phyloP scores from a whole-genome alignment of 2,888 invertebrate genomes.

The Atherix ibis region DNA sequence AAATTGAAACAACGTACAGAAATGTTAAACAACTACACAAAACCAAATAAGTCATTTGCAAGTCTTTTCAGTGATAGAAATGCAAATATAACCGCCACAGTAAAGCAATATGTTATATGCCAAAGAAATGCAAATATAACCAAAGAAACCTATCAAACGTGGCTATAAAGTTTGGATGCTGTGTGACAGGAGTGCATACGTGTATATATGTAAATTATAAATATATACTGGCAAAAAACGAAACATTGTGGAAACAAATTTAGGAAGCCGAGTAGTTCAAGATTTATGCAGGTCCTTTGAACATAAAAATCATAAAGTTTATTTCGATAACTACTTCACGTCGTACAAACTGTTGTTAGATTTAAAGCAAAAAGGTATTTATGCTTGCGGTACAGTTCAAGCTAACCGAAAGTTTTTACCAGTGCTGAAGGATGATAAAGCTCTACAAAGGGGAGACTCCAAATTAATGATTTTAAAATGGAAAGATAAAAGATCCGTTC shows the following conservation, averaged over 20 bases:
- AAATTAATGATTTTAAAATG: constrained; percentile 8
- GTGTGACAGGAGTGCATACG: no score
- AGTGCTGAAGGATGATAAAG: constrained; percentile 1
- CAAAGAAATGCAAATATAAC: no score
- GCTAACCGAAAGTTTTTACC: constrained; percentile 1
- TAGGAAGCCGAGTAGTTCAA: neutral
- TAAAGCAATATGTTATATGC: no score
- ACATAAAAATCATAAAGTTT: neutral
- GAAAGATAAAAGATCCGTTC: constrained; percentile 4
- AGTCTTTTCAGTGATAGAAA: no score
- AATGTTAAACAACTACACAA: no score
- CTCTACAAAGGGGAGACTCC: constrained; percentile 6
- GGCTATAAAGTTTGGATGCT: constrained; percentile 4
- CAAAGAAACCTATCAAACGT: constrained; percentile 5
- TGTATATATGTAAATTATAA: no score
- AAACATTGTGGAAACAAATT: neutral
- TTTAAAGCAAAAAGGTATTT: neutral
- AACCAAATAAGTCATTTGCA: no score
- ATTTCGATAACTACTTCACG: constrained; percentile 2
- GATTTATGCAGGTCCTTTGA: neutral
- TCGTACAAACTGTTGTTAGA: constrained; percentile 1
- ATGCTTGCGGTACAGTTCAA: constrained; percentile 2
- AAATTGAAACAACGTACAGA: no score
- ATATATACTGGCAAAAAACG: neutral
- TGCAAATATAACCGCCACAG: no score